These are phyloP conservation scores for Nothobranchius furzeri DNA, from an alignment of 2,113 vertebrate genomes.

Conservation along the genomic window DNA sequence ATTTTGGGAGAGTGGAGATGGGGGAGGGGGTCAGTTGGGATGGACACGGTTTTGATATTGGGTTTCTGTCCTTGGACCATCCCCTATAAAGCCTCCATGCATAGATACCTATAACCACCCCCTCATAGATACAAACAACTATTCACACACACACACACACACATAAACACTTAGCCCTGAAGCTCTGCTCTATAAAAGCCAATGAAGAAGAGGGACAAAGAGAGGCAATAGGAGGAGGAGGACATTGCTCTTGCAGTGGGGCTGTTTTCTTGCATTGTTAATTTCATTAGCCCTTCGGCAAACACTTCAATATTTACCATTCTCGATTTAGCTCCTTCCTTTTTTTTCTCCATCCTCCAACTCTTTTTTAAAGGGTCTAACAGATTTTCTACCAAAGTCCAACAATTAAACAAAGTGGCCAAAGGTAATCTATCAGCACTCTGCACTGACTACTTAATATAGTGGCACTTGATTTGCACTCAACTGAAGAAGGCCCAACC, in stretches of 20 bases:
- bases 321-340: constrained; percentile 64
- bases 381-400: constrained; percentile 61
- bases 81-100: constrained; percentile 57
- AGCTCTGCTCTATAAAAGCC: constrained; percentile 53
- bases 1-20: constrained; percentile 65
- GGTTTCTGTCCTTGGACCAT: constrained; percentile 67
- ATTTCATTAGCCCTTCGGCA: constrained; percentile 79
- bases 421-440: constrained; percentile 69
- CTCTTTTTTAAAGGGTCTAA: constrained; percentile 25
- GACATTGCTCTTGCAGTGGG: constrained; percentile 56
- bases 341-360: neutral
- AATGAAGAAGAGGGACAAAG: constrained; percentile 51
- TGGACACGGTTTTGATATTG: constrained; percentile 50
- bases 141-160: neutral
- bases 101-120: constrained; percentile 53
- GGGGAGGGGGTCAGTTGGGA: constrained; percentile 48
- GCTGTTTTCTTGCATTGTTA: constrained; percentile 82
- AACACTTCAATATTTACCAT: constrained; percentile 80
- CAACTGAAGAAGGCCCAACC: constrained; percentile 57
- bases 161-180: constrained; percentile 20
- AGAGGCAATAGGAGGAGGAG: constrained; percentile 39
- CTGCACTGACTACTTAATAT: constrained; percentile 62
- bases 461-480: constrained; percentile 66
- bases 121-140: neutral
- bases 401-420: constrained; percentile 75